Conservation (phyloP, 1,140 invertebrate genomes). For the Pygmarrhopalites habei region DNA sequence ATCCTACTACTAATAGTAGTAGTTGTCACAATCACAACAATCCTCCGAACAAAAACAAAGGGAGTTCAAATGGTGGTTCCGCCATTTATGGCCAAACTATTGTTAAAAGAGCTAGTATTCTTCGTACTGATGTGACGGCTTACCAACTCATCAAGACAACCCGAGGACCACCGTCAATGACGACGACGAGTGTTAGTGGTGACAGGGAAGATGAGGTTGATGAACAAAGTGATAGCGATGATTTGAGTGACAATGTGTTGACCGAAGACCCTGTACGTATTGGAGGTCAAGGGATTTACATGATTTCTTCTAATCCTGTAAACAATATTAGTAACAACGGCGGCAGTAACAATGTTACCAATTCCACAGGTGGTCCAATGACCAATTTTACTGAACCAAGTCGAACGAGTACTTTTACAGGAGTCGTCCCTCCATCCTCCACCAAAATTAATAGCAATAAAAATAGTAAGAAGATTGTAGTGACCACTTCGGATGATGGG, state of each 20-base stretch:
- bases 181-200: constrained; percentile 17
- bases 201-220: constrained; percentile 34
- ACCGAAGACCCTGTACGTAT: constrained; percentile 40
- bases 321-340: too few species aligned
- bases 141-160: constrained; percentile 61
- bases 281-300: constrained; percentile 36
- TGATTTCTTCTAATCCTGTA: constrained; percentile 5
- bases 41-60: too few species aligned
- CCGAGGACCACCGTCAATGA: constrained; percentile 36
- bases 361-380: too few species aligned
- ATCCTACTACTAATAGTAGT: too few species aligned
- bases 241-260: constrained; percentile 50
- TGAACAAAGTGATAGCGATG: constrained; percentile 37
- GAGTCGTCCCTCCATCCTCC: too few species aligned
- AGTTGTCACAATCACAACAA: too few species aligned
- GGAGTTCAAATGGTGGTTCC: not conserved
- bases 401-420: too few species aligned
- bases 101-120: constrained; percentile 56
- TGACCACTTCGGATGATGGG: too few species aligned
- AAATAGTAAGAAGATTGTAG: too few species aligned
- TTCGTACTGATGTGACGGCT: constrained; percentile 76
- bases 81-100: constrained; percentile 8
- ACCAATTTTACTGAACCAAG: too few species aligned
- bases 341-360: too few species aligned
- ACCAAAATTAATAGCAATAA: too few species aligned